Conservation (phyloP, 2,797 vertebrate genomes). For the Arnoldichthys spilopterus region DNA sequence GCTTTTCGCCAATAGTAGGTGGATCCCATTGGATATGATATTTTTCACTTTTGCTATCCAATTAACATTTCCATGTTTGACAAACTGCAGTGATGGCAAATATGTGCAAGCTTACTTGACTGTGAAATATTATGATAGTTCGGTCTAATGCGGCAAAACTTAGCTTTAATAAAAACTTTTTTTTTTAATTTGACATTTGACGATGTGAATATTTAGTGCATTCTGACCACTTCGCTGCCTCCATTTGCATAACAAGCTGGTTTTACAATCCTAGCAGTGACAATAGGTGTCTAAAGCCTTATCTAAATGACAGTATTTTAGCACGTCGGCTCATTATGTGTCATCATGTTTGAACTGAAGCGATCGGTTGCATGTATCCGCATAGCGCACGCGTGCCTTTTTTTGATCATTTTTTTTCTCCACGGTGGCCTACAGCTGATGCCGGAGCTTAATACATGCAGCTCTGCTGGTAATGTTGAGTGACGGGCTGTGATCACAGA, state of each 20-base stretch:
- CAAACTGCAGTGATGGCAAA: conserved; percentile 77
- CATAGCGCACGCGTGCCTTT: conserved; percentile 9
- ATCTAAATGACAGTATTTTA: conserved; percentile 37
- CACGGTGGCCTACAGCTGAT: conserved; percentile 6
- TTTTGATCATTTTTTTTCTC: conserved; percentile 31
- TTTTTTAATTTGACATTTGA: conserved; percentile 45
- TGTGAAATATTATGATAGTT: conserved; percentile 68
- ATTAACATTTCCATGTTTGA: conserved; percentile 83
- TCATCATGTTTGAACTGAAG: conserved; percentile 45
- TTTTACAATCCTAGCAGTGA: conserved; percentile 31
- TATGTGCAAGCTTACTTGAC: conserved; percentile 69
- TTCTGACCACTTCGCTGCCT: conserved; percentile 30
- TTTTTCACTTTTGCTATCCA: conserved; percentile 75
- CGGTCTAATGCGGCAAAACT: conserved; percentile 55
- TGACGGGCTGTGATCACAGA: conserved; percentile 35
- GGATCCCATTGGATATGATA: conserved; percentile 74
- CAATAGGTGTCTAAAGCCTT: conserved; percentile 40
- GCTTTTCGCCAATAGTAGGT: conserved; percentile 81
- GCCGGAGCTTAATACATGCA: not conserved
- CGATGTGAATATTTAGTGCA: conserved; percentile 33
- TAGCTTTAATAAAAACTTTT: conserved; percentile 41
- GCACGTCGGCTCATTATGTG: conserved; percentile 28
- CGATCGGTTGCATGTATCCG: conserved; percentile 33
- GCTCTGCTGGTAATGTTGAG: conserved; percentile 24
- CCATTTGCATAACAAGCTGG: conserved; percentile 46